Base-by-base conservation (phyloP, 2,888 invertebrate genomes). In the Herminia tarsipennalis region DNA sequence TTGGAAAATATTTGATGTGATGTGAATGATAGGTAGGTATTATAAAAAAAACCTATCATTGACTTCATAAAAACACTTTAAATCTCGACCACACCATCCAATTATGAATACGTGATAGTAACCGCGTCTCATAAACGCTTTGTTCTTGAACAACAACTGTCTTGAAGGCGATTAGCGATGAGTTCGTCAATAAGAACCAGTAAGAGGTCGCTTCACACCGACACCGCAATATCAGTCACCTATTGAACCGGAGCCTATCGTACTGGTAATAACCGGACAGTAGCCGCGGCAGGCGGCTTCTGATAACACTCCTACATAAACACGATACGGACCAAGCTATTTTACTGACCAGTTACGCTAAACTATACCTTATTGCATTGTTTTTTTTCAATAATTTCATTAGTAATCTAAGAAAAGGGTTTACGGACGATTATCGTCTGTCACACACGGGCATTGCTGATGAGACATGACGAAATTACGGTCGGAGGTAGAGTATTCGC, bases 201-300 rank as follows among this genome's bases (percentile, higher is more conserved):
- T 86, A 83, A 80, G 81, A 86, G 90, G 90, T 91, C 90, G 86
- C 73, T 79, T 75, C 76, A 66, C 76, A 80, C 83, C 77, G 81
- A 83, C 82, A 77, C 67, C 60, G 64, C 66, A 71, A 67, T 90
- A 91, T 92, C 90, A 84, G 81, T 86, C 91, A 93, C 93, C 93
- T 92, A 86, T 90, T 93, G 93, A 93, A 92, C 93, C 88, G 83
- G 85, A 89, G 92, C 88, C 92, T 86, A 83, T 79, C 78, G 57
- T 78, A 86, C 93, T 76, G 88, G 93, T 92, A 89, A 85, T 88
- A 91, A 92, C 93, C 83, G 86, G 93, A 85, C 87, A 64, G 58
- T 80, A 78, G 86, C 90, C 88, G 90, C 84, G 76, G 70, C 83
- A 80, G 78, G 88, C 90, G 82, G 91, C 88, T 90, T 50, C 72